These are phyloP conservation scores for Cynopterus brachyotis DNA, from an alignment of 2,113 vertebrate species.

Conservation along the genomic window DNA sequence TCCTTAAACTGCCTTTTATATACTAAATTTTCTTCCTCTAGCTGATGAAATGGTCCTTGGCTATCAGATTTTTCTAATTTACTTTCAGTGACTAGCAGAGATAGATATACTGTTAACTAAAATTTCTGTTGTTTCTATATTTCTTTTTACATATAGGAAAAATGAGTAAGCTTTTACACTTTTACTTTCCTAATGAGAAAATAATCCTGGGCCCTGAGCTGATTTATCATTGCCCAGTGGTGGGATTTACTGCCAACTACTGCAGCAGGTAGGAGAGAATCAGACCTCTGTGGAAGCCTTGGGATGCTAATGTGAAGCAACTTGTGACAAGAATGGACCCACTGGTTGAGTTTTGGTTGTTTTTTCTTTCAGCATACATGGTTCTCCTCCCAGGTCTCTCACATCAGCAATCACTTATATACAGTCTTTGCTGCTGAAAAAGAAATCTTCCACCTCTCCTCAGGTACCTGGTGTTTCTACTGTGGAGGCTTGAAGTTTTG, in stretches of 20 bases:
- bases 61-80: conserved; percentile 22
- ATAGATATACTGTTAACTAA: neutral
- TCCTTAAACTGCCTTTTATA: neutral
- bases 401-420: neutral
- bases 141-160: neutral
- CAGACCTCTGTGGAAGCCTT: neutral
- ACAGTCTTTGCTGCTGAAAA: neutral
- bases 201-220: neutral
- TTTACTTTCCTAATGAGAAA: neutral
- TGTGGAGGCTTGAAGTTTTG: neutral
- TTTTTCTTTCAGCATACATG: neutral
- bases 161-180: neutral
- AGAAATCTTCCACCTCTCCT: neutral
- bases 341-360: neutral
- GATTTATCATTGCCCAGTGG: neutral
- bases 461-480: neutral
- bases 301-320: no score
- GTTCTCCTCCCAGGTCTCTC: neutral
- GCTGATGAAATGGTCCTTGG: neutral
- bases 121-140: neutral
- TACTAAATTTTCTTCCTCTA: neutral
- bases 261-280: neutral
- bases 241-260: neutral
- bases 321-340: neutral
- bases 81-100: neutral